Base-by-base conservation (phyloP, 2,888 invertebrate genomes). In the Melangyna quadrimaculata region DNA sequence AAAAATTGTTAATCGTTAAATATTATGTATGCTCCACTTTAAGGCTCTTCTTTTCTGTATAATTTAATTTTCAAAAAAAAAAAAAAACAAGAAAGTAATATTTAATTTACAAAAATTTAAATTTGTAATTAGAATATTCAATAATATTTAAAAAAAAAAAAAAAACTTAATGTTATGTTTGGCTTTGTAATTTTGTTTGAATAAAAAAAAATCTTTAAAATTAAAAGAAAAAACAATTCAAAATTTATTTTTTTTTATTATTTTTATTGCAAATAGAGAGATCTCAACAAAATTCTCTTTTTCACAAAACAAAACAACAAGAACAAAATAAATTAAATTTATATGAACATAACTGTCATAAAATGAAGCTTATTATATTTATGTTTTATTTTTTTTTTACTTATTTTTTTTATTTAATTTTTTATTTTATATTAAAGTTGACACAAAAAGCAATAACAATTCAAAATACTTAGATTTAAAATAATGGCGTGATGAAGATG, bases 361-460 rank as follows among this genome's bases (percentile, higher is more conserved):
- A 80, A 84, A 67, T 80, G 80, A 80, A 80, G 75, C 75, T 80
- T 77, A 73, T 43, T 77, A 43, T 74, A 70, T 63, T 81, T 69
- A 32, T 55, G 69, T 70, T 53, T n/a, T 69, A 17, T 57, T 27
- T 48, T 55, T 40, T 37, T 70, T 67, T 48, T 40, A 43, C 27
- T 53, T 74, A n/a, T 59, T 35, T 53, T 32, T 73, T 70, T 71
- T 80, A 55, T 63, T 32, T 57, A 17, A 29, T 29, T 59, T 22
- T 35, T 57, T 61, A 27, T 43, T 43, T n/a, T 59, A 59, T 22
- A 57, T 19, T 45, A 65, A 65, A 84, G 59, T 84, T 80, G 75
- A 80, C 80, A 75, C 80, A 84, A 84, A 84, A 84, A 84, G 84
- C 84, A 84, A 84, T 84, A 84, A 84, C 84, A 84, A 84, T 84